Conservation (phyloP, 2,113 vertebrate genomes). For the Benitochromis conjunctus region DNA sequence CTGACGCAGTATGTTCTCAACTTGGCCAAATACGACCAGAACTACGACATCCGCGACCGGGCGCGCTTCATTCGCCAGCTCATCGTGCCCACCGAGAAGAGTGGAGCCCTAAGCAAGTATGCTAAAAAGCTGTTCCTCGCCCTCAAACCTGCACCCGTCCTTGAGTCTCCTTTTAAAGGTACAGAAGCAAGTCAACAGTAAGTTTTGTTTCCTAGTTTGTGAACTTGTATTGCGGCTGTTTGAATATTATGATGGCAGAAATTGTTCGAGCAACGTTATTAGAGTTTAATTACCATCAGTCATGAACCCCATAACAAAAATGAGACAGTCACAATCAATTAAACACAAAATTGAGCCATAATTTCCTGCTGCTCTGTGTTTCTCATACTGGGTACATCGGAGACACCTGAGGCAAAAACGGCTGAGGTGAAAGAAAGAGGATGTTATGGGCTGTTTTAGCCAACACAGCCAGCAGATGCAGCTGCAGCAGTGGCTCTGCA, state of each 20-base stretch:
- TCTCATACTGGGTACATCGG: neutral
- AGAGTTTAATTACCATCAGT: neutral
- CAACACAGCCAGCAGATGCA: neutral
- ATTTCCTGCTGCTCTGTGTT: neutral
- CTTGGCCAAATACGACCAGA: conserved; percentile 97
- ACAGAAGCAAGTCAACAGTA: neutral
- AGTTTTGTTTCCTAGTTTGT: neutral
- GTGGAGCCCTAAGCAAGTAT: conserved; percentile 91
- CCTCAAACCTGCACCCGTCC: conserved; percentile 90
- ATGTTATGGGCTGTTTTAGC: neutral
- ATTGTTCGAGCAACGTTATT: neutral
- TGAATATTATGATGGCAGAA: neutral
- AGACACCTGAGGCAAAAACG: neutral
- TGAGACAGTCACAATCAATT: neutral
- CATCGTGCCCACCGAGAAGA: conserved; percentile 94
- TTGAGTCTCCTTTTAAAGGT: conserved; percentile 99
- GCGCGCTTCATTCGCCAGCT: conserved; percentile 97
- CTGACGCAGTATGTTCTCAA: conserved; percentile 97
- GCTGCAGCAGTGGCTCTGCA: neutral
- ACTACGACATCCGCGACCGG: conserved; percentile 95
- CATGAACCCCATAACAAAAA: neutral
- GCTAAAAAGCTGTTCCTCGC: conserved; percentile 98
- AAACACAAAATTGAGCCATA: neutral
- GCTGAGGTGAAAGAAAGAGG: neutral
- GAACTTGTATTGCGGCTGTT: neutral